These are phyloP conservation scores for Lepus townsendii DNA, from an alignment of 2,797 vertebrate genomes.

Conservation along the genomic window DNA sequence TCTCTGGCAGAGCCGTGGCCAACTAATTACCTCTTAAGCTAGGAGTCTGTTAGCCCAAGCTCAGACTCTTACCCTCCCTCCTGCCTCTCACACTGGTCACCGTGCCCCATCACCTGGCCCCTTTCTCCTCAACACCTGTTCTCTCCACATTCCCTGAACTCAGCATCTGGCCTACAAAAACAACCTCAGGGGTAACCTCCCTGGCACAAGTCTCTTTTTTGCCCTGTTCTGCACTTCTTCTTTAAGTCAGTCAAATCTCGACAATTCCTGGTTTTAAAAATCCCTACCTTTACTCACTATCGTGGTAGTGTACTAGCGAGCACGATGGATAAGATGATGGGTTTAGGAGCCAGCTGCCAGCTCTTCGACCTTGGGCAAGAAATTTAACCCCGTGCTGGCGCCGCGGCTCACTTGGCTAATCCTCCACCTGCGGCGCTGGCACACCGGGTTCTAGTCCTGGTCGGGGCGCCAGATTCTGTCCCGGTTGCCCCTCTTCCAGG, in stretches of 20 bases:
- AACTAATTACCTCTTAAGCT: background rate
- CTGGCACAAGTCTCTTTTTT: background rate
- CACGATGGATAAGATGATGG: background rate
- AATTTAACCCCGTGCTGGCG: background rate
- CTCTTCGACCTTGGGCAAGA: conserved; percentile 9
- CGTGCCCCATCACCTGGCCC: too few relatives aligned
- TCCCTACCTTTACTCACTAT: background rate
- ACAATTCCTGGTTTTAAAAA: background rate
- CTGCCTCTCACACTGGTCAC: background rate
- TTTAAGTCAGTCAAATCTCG: conserved; percentile 12
- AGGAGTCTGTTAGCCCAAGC: background rate
- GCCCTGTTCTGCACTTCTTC: background rate
- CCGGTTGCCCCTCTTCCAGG: too few relatives aligned
- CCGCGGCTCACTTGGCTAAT: too few relatives aligned
- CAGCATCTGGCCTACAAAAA: background rate
- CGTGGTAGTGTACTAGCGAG: background rate
- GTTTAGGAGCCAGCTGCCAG: background rate
- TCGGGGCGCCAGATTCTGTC: too few relatives aligned
- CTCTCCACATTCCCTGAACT: background rate
- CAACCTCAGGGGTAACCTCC: background rate
- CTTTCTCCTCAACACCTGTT: background rate
- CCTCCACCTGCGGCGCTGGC: too few relatives aligned
- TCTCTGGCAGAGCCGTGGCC: background rate
- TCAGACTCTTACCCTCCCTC: background rate
- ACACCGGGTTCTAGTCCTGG: too few relatives aligned